These are phyloP conservation scores for Pachypanchax playfairii DNA, from an alignment of 2,113 vertebrate genomes.

Conservation along the genomic window DNA sequence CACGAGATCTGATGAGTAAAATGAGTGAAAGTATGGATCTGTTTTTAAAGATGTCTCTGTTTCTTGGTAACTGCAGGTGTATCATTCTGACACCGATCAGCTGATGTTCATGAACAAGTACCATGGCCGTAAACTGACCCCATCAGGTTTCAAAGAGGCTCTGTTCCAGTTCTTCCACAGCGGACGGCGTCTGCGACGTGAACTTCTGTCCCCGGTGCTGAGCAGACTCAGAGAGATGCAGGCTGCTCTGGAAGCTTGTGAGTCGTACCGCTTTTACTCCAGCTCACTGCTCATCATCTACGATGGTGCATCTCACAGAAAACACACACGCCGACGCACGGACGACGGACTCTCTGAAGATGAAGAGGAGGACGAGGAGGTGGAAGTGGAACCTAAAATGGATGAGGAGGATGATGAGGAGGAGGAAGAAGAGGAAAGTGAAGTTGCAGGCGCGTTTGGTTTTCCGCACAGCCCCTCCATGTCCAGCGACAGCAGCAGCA, in stretches of 20 bases:
- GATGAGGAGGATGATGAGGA: conserved; percentile 84
- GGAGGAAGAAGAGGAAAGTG: conserved; percentile 80
- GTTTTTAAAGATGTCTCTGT: background rate
- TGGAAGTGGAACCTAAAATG: conserved; percentile 69
- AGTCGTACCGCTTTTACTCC: conserved; percentile 97
- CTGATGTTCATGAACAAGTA: conserved; percentile 99
- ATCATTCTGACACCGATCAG: conserved; percentile 90
- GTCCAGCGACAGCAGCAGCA: conserved; percentile 37
- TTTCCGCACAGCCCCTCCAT: conserved; percentile 54
- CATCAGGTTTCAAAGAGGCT: conserved; percentile 93
- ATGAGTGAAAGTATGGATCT: too few relatives aligned
- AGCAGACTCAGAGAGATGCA: conserved; percentile 90
- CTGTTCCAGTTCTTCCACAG: conserved; percentile 97
- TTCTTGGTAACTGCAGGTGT: conserved; percentile 83
- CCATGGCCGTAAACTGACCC: conserved; percentile 90
- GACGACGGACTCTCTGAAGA: conserved; percentile 82
- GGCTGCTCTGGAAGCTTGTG: conserved; percentile 89
- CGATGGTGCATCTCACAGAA: conserved; percentile 85
- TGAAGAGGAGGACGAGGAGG: conserved; percentile 75
- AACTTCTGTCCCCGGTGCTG: conserved; percentile 91
- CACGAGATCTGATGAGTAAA: too few relatives aligned
- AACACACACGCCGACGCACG: conserved; percentile 70
- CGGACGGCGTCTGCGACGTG: conserved; percentile 86
- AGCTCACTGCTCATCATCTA: conserved; percentile 97
- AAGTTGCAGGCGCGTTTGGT: conserved; percentile 56